A percentile compares a stretch with the other conserved stretches of the same genome.
Evolutionary conservation across 2,888 invertebrate species (phyloP).

Genomic region (Eremobia ochroleuca): DNA sequence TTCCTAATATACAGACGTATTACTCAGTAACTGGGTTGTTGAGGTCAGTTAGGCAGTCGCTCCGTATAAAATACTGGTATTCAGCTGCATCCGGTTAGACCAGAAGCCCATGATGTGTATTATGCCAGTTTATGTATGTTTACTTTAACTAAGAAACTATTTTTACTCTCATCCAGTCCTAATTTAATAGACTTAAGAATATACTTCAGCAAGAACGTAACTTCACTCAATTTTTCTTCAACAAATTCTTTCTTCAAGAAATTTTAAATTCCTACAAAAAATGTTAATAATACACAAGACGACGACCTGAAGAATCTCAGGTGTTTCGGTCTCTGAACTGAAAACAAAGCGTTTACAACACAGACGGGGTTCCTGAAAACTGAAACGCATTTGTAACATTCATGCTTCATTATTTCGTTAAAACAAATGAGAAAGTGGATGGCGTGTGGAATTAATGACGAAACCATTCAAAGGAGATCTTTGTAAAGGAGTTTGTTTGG

Average conservation of each 20-base stretch:
- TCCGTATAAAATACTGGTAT: too few species aligned
- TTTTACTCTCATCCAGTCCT: not conserved
- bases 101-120: too few species aligned
- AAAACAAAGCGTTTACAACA: slow-evolving; percentile 42
- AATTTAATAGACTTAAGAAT: slow-evolving; percentile 14
- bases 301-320: slow-evolving; percentile 48
- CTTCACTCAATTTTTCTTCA: not conserved
- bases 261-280: slow-evolving; percentile 31
- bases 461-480: slow-evolving; percentile 16
- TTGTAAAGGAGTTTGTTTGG: not conserved
- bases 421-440: slow-evolving; percentile 44
- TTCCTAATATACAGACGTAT: too few species aligned
- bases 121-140: not conserved
- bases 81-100: too few species aligned
- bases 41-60: too few species aligned
- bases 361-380: slow-evolving; percentile 42
- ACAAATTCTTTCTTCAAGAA: slow-evolving; percentile 23
- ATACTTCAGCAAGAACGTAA: slow-evolving; percentile 6
- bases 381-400: slow-evolving; percentile 59
- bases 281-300: slow-evolving; percentile 37
- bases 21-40: too few species aligned
- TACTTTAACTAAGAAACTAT: not conserved
- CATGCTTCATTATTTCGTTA: slow-evolving; percentile 50
- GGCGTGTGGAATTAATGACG: slow-evolving; percentile 27
- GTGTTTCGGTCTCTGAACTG: slow-evolving; percentile 50